These are phyloP conservation scores for Leucophenga maculata DNA, from an alignment of 2,888 invertebrate species.

Conservation along the genomic window DNA sequence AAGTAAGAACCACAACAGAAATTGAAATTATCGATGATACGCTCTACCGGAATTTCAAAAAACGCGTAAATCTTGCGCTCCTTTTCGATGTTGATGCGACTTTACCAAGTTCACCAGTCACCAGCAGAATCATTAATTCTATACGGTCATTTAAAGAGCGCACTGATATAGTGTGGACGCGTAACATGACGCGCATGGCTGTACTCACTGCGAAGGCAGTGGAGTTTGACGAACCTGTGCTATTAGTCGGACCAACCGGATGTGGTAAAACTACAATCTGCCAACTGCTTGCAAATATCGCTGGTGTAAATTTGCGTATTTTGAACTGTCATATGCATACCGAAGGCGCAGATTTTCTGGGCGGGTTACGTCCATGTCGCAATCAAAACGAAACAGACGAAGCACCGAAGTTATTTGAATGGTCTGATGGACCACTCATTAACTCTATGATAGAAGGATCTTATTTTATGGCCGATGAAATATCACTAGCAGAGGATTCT, in stretches of 20 bases:
- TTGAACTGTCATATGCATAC: conserved; percentile 99
- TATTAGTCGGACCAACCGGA: conserved; percentile 97
- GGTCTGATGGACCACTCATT: conserved; percentile 97
- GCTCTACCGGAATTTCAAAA: conserved; percentile 84
- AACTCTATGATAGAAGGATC: conserved; percentile 90
- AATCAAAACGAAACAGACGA: conserved; percentile 44
- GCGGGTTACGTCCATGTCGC: conserved; percentile 90
- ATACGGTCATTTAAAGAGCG: conserved; percentile 75
- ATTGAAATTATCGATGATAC: conserved; percentile 85
- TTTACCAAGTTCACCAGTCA: conserved; percentile 81
- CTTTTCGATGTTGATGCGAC: conserved; percentile 80
- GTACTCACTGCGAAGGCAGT: conserved; percentile 87
- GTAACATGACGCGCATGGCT: conserved; percentile 87
- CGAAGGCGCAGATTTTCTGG: conserved; percentile 97
- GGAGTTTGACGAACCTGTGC: conserved; percentile 92
- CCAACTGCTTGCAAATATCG: conserved; percentile 85
- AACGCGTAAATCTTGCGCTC: conserved; percentile 79
- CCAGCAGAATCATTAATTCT: conserved; percentile 79
- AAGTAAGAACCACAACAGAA: conserved; percentile 90
- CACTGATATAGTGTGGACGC: conserved; percentile 94
- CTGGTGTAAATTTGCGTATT: conserved; percentile 79
- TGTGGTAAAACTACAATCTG: conserved; percentile 98
- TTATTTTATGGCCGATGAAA: conserved; percentile 97
- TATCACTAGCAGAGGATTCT: conserved; percentile 98
- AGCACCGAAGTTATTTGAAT: conserved; percentile 85